Base-by-base conservation (phyloP, 1,140 invertebrate genomes). In the Halotydeus destructor region DNA sequence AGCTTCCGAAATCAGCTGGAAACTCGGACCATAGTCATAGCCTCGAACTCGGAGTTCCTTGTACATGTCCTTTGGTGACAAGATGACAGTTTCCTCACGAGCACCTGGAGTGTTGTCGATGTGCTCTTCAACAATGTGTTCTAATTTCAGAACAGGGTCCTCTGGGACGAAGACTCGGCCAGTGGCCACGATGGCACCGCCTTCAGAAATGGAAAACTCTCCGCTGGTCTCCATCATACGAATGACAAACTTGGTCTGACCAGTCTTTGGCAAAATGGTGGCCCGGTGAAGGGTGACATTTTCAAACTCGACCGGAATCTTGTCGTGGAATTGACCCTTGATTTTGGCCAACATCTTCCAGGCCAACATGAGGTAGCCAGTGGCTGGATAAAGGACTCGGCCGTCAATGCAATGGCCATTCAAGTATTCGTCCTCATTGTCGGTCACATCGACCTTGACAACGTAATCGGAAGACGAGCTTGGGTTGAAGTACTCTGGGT, bases 281-380 rank as follows among this genome's bases (percentile, higher is more conserved):
- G 88, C 85, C 38, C 82, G 69, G 45, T 76, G 74, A 36, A 46
- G 22, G 26, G 23, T 71, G 1, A 94, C 68, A 57, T 93, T 71
- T 58, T 91, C 79, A 49, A 96, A 67, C 2, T 81, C 62, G 0
- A 97, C 72, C 3, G 48, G 41, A 9, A 43, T 66, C 49, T 84
- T 72, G 43, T 44, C 66, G 75, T 43, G 79, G 72, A 56, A 56
- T 21, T 67, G 65, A n/a, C 75, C 74, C 37, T 69, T 65, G 38
- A 85, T 59, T 59, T 84, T 88, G 3, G 86, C 85, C 44, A 88
- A 72, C 0, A 82, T 79, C 58, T 76, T 77, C 91, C 91, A 96
- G 0, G 79, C 85, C 2, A 96, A 58, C 1, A 76, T 71, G 61
- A 96, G 65, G 55, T 94, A 94, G 8, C 86, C 88, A 21, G 88